Evolutionary conservation across 1,140 invertebrate species (phyloP), one percentile per base, ranked within the genome.

Genomic region (Saccostrea echinata): DNA sequence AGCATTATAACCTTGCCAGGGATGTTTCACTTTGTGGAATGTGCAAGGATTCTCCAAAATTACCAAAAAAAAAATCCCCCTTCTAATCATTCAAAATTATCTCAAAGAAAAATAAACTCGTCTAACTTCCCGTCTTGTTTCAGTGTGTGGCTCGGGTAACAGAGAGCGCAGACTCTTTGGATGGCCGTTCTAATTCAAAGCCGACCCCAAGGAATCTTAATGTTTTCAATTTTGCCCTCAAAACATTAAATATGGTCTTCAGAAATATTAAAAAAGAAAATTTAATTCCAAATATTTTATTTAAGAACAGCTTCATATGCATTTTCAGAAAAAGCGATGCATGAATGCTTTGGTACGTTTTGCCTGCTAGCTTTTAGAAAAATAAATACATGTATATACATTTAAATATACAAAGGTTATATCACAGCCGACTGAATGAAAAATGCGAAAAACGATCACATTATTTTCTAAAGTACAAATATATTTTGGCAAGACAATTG

Each of bases 311-410:
- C 24, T 76, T 76, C 8, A 13, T 27, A 16, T 76, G 30, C 27
- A 30, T 27, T 16, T 76, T 33, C 13, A 16, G 12, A 30, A 30
- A 76, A 76, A 76, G 68, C 68, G 12, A 12, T 16, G 68, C 68
- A 76, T 76, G 11, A 76, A 76, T 76, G 68, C 27, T 30, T 76
- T 76, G 3, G 27, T 33, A 30, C 3, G 24, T n/a, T 27, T 76
- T 30, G 16, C 18, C 16, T 76, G 68, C 33, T 30, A 12, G 30
- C 13, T 30, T 27, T 76, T 76, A 76, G 68, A 76, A 76, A 76
- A 76, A 76, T 76, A 76, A 76, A 76, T 76, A 76, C 27, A 27
- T 43, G 43, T 71, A 71, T 24, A 71, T 71, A 33, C 12, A 61
- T 61, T 21, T 21, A 21, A 61, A 13, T 76, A 33, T 12, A 76